Conservation (phyloP, 2,797 vertebrate species). For the Steatocranus sp. region DNA sequence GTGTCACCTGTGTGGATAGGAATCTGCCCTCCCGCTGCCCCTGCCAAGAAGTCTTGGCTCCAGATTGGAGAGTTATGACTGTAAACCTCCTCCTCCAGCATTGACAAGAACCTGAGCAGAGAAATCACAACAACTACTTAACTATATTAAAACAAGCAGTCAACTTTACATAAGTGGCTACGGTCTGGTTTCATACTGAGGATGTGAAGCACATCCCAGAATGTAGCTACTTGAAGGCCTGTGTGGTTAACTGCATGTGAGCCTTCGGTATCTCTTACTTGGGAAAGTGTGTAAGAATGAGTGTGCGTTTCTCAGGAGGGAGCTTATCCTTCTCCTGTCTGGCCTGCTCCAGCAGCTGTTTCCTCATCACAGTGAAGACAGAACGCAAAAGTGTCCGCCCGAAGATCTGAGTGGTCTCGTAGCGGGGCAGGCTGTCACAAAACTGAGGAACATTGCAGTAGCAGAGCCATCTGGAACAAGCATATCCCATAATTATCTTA, state of each 20-base stretch:
- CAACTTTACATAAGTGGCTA: background rate
- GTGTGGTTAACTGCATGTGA: background rate
- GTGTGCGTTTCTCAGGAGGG: slow-evolving; percentile 93
- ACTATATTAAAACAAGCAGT: background rate
- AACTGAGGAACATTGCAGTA: slow-evolving; percentile 99
- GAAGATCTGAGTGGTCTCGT: slow-evolving; percentile 96
- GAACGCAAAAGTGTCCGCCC: slow-evolving; percentile 92
- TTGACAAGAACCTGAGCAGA: slow-evolving; percentile 88
- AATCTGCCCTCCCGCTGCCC: slow-evolving; percentile 83
- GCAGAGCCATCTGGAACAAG: slow-evolving; percentile 87
- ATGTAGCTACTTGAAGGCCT: background rate
- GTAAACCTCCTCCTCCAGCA: slow-evolving; percentile 99
- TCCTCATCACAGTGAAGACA: slow-evolving; percentile 95
- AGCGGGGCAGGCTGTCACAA: slow-evolving; percentile 95
- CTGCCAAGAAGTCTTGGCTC: slow-evolving; percentile 90
- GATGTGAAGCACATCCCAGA: background rate
- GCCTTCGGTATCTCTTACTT: slow-evolving; percentile 80
- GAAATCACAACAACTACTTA: background rate
- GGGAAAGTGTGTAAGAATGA: slow-evolving; percentile 98
- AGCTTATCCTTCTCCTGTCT: slow-evolving; percentile 98
- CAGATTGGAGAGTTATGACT: slow-evolving; percentile 96
- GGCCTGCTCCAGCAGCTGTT: slow-evolving; percentile 94
- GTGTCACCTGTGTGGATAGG: slow-evolving; percentile 88
- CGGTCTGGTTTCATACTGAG: background rate
- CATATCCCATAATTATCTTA: background rate